A percentile compares a stretch with the other conserved stretches of the same genome.
These are phyloP conservation scores for Parauchenoglanis ngamensis DNA, from an alignment of 2,797 vertebrate genomes.

Conservation along the genomic window DNA sequence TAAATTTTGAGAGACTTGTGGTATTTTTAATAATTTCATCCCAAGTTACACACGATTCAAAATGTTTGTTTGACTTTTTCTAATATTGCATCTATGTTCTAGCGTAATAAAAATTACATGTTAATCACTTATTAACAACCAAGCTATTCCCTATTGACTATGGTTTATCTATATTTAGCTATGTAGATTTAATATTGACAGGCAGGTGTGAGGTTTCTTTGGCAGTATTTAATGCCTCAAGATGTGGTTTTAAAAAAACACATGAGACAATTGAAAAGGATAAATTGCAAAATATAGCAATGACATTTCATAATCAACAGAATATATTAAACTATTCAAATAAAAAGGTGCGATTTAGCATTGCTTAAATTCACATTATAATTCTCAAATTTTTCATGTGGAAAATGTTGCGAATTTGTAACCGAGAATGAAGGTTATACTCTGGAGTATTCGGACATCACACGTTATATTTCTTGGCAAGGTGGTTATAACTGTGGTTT, in stretches of 20 bases:
- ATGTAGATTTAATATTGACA: not conserved
- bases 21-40: not conserved
- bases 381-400: not conserved
- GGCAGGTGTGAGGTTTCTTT: slow-evolving; percentile 1
- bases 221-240: slow-evolving; percentile 34
- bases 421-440: not conserved
- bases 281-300: not conserved
- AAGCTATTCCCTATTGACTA: not conserved
- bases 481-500: slow-evolving; percentile 22
- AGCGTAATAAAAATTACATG: not conserved
- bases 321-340: not conserved
- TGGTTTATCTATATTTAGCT: not conserved
- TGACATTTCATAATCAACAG: not conserved
- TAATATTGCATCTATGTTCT: not conserved
- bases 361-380: not conserved
- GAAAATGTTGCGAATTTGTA: not conserved
- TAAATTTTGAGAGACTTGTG: not conserved
- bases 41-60: not conserved
- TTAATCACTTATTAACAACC: not conserved
- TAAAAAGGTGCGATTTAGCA: not conserved
- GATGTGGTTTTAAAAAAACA: not conserved
- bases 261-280: not conserved
- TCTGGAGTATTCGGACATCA: slow-evolving; percentile 23
- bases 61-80: not conserved
- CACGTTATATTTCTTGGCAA: slow-evolving; percentile 5